These are phyloP conservation scores for Nannoperca australis DNA, from an alignment of 2,797 vertebrate genomes.

Conservation along the genomic window DNA sequence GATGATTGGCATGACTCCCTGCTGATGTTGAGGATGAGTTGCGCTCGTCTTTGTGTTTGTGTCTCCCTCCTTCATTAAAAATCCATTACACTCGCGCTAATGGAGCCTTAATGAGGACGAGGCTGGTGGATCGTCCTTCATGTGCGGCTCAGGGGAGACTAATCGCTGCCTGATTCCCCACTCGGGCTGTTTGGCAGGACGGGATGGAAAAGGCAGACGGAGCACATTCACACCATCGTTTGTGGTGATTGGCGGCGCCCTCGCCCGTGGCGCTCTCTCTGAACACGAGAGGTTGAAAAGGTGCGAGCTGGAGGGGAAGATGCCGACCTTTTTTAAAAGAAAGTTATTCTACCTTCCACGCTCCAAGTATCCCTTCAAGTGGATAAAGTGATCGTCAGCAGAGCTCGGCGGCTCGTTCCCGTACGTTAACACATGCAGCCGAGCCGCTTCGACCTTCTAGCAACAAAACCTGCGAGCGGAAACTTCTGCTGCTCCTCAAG, in stretches of 20 bases:
- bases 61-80: constrained; percentile 81
- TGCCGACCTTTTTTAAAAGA: background rate
- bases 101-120: constrained; percentile 81
- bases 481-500: constrained; percentile 31
- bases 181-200: constrained; percentile 41
- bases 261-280: background rate
- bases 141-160: constrained; percentile 70
- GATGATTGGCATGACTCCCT: constrained; percentile 52
- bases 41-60: constrained; percentile 65
- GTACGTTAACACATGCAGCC: constrained; percentile 15
- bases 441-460: constrained; percentile 15
- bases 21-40: constrained; percentile 54
- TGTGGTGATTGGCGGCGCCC: background rate
- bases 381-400: constrained; percentile 7
- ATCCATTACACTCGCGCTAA: constrained; percentile 77
- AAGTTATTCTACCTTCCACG: constrained; percentile 9
- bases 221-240: constrained; percentile 34
- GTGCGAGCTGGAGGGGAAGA: constrained; percentile 8
- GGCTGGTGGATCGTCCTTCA: constrained; percentile 70
- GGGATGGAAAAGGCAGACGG: constrained; percentile 8
- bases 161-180: constrained; percentile 61
- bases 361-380: constrained; percentile 6
- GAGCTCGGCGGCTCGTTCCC: background rate
- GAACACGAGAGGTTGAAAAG: background rate
- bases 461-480: background rate